These are phyloP conservation scores for Rhinogobio ventralis DNA, from an alignment of 2,797 vertebrate genomes.

Conservation along the genomic window DNA sequence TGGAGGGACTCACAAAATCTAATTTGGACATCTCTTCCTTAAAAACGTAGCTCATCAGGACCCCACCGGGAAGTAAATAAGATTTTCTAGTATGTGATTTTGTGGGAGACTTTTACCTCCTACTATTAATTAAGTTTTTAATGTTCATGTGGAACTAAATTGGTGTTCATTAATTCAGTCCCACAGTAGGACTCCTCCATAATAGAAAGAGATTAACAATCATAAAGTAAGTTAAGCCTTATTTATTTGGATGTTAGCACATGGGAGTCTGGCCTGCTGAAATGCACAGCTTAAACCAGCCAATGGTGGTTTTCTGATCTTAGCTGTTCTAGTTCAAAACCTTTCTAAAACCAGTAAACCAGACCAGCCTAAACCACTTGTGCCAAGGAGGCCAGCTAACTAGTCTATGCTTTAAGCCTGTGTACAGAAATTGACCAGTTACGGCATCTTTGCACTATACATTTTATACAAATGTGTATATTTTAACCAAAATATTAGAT, in stretches of 20 bases:
- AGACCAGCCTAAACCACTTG: neutral
- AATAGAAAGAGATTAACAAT: constrained; percentile 12
- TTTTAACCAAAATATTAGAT: neutral
- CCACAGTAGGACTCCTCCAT: neutral
- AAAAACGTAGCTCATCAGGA: constrained; percentile 2
- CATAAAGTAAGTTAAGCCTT: constrained; percentile 5
- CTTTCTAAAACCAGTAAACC: neutral
- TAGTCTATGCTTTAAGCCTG: neutral
- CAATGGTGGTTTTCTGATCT: neutral
- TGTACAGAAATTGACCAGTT: neutral
- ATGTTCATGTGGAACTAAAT: neutral
- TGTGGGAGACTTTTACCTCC: constrained; percentile 7
- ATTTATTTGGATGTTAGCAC: neutral
- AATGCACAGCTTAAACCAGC: neutral
- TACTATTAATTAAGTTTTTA: constrained; percentile 23
- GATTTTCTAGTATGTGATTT: neutral
- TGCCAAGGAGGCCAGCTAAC: neutral
- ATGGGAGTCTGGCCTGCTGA: neutral
- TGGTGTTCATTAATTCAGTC: neutral
- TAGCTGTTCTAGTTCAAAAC: neutral
- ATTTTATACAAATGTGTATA: neutral
- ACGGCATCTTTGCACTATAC: neutral
- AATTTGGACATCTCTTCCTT: constrained; percentile 6
- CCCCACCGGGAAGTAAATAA: constrained; percentile 17
- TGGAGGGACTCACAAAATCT: neutral